These are phyloP conservation scores for Dicyrtoma fusca DNA, from an alignment of 2,888 invertebrate genomes.

Conservation along the genomic window DNA sequence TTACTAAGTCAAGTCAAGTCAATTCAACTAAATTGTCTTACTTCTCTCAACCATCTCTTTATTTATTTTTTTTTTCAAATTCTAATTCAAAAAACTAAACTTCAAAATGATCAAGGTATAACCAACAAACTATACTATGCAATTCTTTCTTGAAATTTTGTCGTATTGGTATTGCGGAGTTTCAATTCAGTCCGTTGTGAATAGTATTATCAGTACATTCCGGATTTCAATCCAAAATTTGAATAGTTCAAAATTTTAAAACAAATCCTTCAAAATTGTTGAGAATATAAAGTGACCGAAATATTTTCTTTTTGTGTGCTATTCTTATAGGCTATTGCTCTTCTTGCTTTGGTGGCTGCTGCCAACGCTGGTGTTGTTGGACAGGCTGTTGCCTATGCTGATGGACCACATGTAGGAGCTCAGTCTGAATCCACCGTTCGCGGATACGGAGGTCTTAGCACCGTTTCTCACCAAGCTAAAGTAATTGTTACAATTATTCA, in stretches of 20 bases:
- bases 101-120: slow-evolving; percentile 15
- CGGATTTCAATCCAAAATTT: no score
- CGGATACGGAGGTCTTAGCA: slow-evolving; percentile 40
- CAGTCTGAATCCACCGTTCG: slow-evolving; percentile 46
- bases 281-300: no score
- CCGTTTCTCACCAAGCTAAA: slow-evolving; percentile 47
- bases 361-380: slow-evolving; percentile 42
- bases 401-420: slow-evolving; percentile 41
- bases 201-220: no score
- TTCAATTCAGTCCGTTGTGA: background rate
- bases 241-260: background rate
- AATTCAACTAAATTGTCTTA: background rate
- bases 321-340: slow-evolving; percentile 40
- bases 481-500: background rate
- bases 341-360: slow-evolving; percentile 42
- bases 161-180: no score
- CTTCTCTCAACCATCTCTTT: background rate
- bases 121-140: no score
- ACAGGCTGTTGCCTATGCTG: slow-evolving; percentile 34
- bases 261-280: no score
- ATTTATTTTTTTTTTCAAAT: no score
- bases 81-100: no score
- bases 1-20: background rate
- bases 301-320: slow-evolving; percentile 3
- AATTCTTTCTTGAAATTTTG: no score